phyloP scores from a whole-genome alignment of 2,797 vertebrate species.

The Graptemys geographica region DNA sequence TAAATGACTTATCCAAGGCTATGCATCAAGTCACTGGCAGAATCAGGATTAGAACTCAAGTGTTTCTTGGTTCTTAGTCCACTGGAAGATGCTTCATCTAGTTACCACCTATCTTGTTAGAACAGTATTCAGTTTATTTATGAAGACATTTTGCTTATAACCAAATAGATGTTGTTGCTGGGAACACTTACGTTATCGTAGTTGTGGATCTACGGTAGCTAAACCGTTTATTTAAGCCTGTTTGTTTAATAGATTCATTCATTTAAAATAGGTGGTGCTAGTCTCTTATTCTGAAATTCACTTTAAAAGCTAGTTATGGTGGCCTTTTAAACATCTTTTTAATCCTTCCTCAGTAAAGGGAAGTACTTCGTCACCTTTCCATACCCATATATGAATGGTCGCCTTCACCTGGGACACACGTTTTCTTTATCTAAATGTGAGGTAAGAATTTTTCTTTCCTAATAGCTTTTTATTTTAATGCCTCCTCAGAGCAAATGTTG shows the following conservation, averaged over 20 bases:
- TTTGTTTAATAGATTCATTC: neutral
- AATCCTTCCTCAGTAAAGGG: slow-evolving; percentile 82
- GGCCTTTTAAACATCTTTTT: slow-evolving; percentile 17
- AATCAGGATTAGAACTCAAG: neutral
- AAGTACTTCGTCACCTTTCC: slow-evolving; percentile 97
- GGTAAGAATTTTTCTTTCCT: slow-evolving; percentile 81
- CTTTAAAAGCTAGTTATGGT: slow-evolving; percentile 18
- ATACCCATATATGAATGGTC: slow-evolving; percentile 99
- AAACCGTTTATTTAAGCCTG: neutral
- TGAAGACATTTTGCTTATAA: neutral
- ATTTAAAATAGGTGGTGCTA: neutral
- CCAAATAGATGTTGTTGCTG: neutral
- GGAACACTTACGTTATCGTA: neutral
- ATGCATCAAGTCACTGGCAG: neutral
- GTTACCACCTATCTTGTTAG: neutral
- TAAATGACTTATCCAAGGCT: accelerated
- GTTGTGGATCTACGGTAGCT: neutral
- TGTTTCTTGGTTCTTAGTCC: neutral
- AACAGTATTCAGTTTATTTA: neutral
- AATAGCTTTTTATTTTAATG: neutral
- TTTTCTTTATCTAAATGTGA: slow-evolving; percentile 99
- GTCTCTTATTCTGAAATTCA: neutral
- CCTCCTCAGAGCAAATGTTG: neutral
- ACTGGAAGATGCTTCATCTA: neutral
- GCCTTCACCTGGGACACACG: slow-evolving; percentile 95